Conservation (phyloP, 2,888 invertebrate genomes). For the Thymelicus acteon region DNA sequence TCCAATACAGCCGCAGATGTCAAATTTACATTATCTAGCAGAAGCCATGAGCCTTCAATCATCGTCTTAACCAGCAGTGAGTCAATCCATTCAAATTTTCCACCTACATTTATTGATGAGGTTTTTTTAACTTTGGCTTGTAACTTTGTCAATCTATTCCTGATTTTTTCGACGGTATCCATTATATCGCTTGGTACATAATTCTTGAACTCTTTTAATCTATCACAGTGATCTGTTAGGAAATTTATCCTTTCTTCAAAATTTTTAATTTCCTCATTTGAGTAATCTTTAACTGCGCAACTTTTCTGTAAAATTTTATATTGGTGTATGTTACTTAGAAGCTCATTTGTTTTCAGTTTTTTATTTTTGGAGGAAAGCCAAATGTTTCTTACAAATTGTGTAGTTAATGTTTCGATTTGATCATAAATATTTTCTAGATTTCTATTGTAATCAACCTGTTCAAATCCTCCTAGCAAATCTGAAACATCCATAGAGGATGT, state of each 20-base stretch:
- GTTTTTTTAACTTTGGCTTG: conserved; percentile 75
- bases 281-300: conserved; percentile 46
- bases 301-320: conserved; percentile 59
- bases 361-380: conserved; percentile 61
- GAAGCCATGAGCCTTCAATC: conserved; percentile 92
- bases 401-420: conserved; percentile 82
- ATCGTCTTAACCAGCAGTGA: conserved; percentile 94
- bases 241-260: conserved; percentile 65
- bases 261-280: conserved; percentile 51
- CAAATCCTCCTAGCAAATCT: conserved; percentile 98
- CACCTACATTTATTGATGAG: conserved; percentile 90
- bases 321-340: conserved; percentile 62
- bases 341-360: conserved; percentile 58
- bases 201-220: conserved; percentile 51
- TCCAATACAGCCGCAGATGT: conserved; percentile 98
- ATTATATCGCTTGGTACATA: conserved; percentile 23
- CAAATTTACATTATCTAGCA: conserved; percentile 96
- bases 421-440: conserved; percentile 89
- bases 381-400: conserved; percentile 75
- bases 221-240: conserved; percentile 59
- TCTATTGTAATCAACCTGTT: conserved; percentile 93
- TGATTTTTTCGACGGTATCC: conserved; percentile 56
- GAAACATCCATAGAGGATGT: conserved; percentile 97
- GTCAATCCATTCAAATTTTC: conserved; percentile 97
- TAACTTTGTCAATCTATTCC: conserved; percentile 66